These are phyloP conservation scores for Apomyelois bistriatella DNA, from an alignment of 2,888 invertebrate genomes.

Conservation along the genomic window DNA sequence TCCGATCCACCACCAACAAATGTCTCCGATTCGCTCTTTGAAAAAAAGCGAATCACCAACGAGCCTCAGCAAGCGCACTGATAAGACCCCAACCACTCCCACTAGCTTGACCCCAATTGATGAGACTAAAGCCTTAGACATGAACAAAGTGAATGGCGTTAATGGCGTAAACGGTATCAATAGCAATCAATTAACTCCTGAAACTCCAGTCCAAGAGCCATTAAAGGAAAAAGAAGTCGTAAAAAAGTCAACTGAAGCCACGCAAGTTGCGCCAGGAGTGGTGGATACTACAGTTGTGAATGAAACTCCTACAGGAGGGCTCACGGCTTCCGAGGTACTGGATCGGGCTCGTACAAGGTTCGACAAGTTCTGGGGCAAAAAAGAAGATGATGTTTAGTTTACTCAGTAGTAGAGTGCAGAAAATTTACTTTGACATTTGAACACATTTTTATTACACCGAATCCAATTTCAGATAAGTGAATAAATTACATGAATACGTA, in stretches of 20 bases:
- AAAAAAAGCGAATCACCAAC: conserved; percentile 75
- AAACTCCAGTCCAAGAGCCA: conserved; percentile 58
- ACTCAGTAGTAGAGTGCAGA: conserved; percentile 21
- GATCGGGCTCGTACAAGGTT: conserved; percentile 91
- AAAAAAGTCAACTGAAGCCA: conserved; percentile 71
- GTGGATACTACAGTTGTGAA: conserved; percentile 77
- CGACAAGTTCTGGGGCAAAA: conserved; percentile 91
- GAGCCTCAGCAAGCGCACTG: conserved; percentile 70
- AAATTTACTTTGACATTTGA: conserved; percentile 24
- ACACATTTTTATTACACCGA: not conserved
- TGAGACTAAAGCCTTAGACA: conserved; percentile 69
- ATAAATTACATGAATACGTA: not conserved
- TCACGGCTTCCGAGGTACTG: conserved; percentile 86
- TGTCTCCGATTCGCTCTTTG: conserved; percentile 74
- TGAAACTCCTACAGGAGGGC: conserved; percentile 65
- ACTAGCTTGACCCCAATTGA: conserved; percentile 73
- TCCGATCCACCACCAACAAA: conserved; percentile 76
- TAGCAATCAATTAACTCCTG: conserved; percentile 65
- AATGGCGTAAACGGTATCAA: conserved; percentile 46
- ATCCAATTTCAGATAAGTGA: not conserved
- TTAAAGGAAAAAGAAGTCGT: conserved; percentile 58
- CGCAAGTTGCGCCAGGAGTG: conserved; percentile 77
- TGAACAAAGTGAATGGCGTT: conserved; percentile 63
- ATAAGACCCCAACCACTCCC: conserved; percentile 75
- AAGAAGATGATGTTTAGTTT: conserved; percentile 77